These are phyloP conservation scores for Andrena marginata DNA, from an alignment of 2,888 invertebrate species.

Conservation along the genomic window DNA sequence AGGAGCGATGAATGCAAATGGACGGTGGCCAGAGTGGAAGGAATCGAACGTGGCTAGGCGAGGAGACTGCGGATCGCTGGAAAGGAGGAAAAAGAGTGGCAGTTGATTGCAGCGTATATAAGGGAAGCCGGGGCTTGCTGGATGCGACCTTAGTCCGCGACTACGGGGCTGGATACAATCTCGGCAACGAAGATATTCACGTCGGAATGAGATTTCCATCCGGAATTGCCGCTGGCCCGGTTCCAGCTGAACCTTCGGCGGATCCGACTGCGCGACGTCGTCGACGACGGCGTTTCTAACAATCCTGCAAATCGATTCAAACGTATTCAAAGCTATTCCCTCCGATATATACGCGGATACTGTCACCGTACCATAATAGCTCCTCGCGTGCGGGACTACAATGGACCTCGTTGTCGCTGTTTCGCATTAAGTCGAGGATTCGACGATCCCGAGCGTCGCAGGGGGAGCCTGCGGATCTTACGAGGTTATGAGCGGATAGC, in stretches of 20 bases:
- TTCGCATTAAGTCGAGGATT: constrained; percentile 67
- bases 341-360: constrained; percentile 75
- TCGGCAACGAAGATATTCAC: constrained; percentile 72
- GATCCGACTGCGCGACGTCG: constrained; percentile 27
- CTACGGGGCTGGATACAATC: constrained; percentile 66
- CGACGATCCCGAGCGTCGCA: constrained; percentile 28
- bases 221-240: constrained; percentile 79
- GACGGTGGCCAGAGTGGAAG: constrained; percentile 21
- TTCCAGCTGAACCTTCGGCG: constrained; percentile 76
- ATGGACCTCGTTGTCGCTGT: constrained; percentile 75
- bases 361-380: constrained; percentile 74
- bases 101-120: constrained; percentile 42
- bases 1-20: constrained; percentile 59
- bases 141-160: constrained; percentile 69
- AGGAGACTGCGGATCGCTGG: not conserved
- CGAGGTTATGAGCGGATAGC: constrained; percentile 47
- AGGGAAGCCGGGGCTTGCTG: constrained; percentile 36
- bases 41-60: constrained; percentile 52
- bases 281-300: constrained; percentile 56
- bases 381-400: constrained; percentile 61
- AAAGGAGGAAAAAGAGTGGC: constrained; percentile 23
- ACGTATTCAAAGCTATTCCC: constrained; percentile 82
- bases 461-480: constrained; percentile 39
- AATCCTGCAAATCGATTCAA: constrained; percentile 81
- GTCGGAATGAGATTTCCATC: constrained; percentile 79